phyloP scores from a whole-genome alignment of 2,797 vertebrate species.

The Poeciliopsis turneri region DNA sequence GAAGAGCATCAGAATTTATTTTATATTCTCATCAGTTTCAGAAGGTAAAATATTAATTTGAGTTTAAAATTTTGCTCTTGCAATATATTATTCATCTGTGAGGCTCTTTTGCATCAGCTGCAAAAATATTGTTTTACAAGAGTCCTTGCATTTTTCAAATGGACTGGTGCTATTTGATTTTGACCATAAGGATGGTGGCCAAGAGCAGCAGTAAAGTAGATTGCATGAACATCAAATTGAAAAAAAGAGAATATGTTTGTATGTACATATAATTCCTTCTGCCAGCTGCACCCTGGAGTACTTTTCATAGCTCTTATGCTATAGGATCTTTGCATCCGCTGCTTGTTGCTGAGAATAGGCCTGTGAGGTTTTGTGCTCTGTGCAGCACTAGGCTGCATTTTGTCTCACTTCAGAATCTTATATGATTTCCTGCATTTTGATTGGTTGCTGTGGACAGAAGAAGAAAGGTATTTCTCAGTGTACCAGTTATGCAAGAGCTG shows the following conservation, averaged over 20 bases:
- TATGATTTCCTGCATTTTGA: conserved; percentile 5
- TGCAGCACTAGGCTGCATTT: background rate
- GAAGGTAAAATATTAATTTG: background rate
- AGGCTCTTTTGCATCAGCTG: background rate
- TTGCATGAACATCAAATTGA: background rate
- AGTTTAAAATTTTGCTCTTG: background rate
- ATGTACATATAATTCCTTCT: background rate
- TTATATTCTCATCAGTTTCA: background rate
- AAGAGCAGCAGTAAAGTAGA: background rate
- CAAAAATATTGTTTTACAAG: background rate
- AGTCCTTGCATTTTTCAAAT: background rate
- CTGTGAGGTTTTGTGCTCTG: background rate
- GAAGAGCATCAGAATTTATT: background rate
- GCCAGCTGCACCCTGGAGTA: background rate
- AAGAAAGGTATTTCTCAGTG: background rate
- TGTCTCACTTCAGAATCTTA: background rate
- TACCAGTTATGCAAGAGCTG: background rate
- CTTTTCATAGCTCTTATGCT: background rate
- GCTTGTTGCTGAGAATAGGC: background rate
- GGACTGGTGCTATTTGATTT: background rate
- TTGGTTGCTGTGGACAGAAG: background rate
- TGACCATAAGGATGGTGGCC: background rate
- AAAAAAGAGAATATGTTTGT: background rate
- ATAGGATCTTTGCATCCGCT: background rate
- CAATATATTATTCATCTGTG: background rate